Evolutionary conservation across 2,113 vertebrate species (phyloP), one percentile per base, ranked within the genome.

Genomic region (Daphoenositta chrysoptera): DNA sequence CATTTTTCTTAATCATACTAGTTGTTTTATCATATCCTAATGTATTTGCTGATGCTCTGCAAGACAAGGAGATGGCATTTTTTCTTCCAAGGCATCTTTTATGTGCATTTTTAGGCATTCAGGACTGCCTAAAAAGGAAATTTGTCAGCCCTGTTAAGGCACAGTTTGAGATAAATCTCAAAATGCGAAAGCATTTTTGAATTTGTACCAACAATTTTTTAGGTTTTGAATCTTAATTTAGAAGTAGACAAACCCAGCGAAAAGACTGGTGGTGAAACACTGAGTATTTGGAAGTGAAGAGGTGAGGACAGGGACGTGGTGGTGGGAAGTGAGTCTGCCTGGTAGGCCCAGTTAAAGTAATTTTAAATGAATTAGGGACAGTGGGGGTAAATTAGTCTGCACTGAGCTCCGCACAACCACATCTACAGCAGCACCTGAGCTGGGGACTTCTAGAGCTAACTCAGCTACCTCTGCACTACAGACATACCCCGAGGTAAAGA

Each of bases 401-500:
- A 2, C 35, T 15, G 54, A 70, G 63, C 90, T 88, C 82, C 37
- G 11, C 26, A 30, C 31, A 28, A 3, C 37, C 66, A 83, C 44
- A 28, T 68, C 63, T 31, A 8, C 48, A 53, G 66, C 83, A 63
- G 63, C 50, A 53, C 50, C 78, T 45, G 70, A 66, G 65, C 69
- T 30, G 61, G 27, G 1, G 31, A 82, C 77, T 68, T 82, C 47
- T 60, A 2, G 8, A 71, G 77, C 65, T 61, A 18, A 10, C 68
- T 73, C 26, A 1, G 68, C 51, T 58, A 33, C 72, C 51, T 87
- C 78, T 54, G 71, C 68, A 20, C 64, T 54, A 53, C 54, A 87
- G 30, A 63, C 63, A 70, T 79, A 77, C 83, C 88, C 86, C 22
- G 92, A 63, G 75, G 92, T 88, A 86, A 94, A 92, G 95, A 81